Base-by-base conservation (phyloP, 2,888 invertebrate species). In the Stenodema calcarata region DNA sequence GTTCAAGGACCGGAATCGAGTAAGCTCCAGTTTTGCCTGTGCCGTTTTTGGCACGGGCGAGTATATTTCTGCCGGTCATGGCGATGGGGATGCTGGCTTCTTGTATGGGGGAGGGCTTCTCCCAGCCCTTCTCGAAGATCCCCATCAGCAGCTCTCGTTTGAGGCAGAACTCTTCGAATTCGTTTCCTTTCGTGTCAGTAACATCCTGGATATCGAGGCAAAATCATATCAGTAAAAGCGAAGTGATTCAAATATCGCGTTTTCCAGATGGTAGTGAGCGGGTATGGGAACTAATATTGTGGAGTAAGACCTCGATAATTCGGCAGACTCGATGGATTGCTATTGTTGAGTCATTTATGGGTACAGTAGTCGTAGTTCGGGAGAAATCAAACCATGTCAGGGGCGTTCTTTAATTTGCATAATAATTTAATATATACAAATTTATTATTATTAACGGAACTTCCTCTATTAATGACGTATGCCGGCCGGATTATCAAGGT, bases 61-160 rank as follows among this genome's bases (percentile, higher is more conserved):
- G 94, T 90, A 99, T 95, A 93, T 99, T 99, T 92, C 98, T 96
- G 90, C 99, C 99, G 90, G 98, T 96, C 90, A 99, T 94, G 89
- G 99, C 99, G 91, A 99, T 97, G 88, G 99, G 99, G 92, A 99
- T 99, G 91, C 99, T 97, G 90, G 98, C 98, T 93, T 99, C 99
- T 94, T 99, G 99, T 93, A 99, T 99, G 42, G 99, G 99, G 88
- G 98, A 98, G 86, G 99, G 99, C 92, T 98, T 97, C 92, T 99
- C 99, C 99, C 98, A 99, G 88, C 99, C 99, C 92, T 99, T 99
- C 92, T 99, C 99, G 92, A 99, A 99, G 91, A 99, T 99, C 89
- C 99, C 99, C 99, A 99, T 99, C 90, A 99, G 93, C 90, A 99
- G 94, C 93, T 98, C 98, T 90, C 99, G 94, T 92, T 98, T 98